Conservation (phyloP, 2,888 invertebrate species). For the Xestia ashworthii region DNA sequence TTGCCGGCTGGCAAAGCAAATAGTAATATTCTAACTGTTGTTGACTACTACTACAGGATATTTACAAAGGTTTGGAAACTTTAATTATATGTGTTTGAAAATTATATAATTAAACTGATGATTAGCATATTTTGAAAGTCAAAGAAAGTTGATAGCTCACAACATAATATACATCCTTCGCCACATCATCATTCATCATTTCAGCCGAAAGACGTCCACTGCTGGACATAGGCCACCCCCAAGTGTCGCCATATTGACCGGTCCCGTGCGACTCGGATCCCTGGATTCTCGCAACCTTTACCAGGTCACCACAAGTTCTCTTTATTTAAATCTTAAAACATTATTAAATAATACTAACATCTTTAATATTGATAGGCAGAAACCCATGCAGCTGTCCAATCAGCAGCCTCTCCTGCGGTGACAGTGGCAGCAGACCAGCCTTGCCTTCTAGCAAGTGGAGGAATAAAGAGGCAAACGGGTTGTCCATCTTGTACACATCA, state of each 20-base stretch:
- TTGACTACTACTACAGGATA: no score
- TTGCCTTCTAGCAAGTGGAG: slow-evolving; percentile 86
- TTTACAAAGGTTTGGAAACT: no score
- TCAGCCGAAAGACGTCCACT: no score
- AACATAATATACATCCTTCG: background rate
- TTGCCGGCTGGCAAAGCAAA: background rate
- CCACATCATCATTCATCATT: no score
- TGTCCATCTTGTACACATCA: slow-evolving; percentile 86
- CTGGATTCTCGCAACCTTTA: no score
- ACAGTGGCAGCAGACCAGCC: slow-evolving; percentile 80
- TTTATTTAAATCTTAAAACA: background rate
- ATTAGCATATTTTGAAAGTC: no score
- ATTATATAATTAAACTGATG: background rate
- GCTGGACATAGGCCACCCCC: no score
- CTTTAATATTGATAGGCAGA: slow-evolving; percentile 92
- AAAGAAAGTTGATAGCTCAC: background rate
- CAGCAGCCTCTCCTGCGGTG: slow-evolving; percentile 93
- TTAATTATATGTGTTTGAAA: background rate
- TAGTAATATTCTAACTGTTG: background rate
- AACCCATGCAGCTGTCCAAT: slow-evolving; percentile 93
- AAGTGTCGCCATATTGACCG: no score
- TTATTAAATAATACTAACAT: slow-evolving; percentile 87
- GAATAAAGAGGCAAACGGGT: slow-evolving; percentile 85
- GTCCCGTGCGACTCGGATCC: no score
- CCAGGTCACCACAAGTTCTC: background rate